Percentiles rank a stretch among this genome's conserved stretches.
phyloP scores from a whole-genome alignment of 2,113 vertebrate genomes.

The Eublepharis macularius region DNA sequence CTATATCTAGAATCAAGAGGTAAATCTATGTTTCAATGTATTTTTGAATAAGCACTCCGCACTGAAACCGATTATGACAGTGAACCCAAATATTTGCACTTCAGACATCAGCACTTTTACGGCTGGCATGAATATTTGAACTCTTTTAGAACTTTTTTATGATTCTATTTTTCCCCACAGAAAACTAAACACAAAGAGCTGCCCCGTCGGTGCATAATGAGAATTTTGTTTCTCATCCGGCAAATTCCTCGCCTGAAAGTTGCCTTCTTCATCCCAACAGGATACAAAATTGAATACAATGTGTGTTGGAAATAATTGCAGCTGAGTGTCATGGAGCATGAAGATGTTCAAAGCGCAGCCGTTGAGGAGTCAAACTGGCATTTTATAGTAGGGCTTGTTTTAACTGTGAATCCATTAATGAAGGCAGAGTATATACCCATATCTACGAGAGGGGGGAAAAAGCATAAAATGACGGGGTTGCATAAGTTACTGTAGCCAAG shows the following conservation, averaged over 20 bases:
- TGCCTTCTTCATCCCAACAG: background rate
- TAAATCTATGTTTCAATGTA: background rate
- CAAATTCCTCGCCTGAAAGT: background rate
- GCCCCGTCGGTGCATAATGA: background rate
- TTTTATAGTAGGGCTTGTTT: slow-evolving; percentile 6
- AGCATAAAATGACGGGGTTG: background rate
- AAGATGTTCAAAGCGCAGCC: background rate
- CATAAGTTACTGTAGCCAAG: background rate
- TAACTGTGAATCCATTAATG: background rate
- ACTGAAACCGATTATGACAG: background rate
- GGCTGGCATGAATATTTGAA: background rate
- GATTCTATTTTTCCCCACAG: background rate
- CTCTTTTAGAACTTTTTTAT: background rate
- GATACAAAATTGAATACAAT: background rate
- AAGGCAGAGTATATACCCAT: background rate
- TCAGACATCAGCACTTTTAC: background rate
- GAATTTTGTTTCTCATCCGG: background rate
- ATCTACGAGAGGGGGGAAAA: background rate
- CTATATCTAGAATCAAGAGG: background rate
- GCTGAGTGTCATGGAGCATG: background rate
- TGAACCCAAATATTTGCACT: background rate
- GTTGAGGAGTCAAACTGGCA: background rate
- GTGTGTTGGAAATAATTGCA: slow-evolving; percentile 11
- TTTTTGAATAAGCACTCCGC: background rate
- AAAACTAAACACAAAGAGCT: background rate